Base-by-base conservation (phyloP, 2,113 vertebrate species). In the Acanthochromis polyacanthus region DNA sequence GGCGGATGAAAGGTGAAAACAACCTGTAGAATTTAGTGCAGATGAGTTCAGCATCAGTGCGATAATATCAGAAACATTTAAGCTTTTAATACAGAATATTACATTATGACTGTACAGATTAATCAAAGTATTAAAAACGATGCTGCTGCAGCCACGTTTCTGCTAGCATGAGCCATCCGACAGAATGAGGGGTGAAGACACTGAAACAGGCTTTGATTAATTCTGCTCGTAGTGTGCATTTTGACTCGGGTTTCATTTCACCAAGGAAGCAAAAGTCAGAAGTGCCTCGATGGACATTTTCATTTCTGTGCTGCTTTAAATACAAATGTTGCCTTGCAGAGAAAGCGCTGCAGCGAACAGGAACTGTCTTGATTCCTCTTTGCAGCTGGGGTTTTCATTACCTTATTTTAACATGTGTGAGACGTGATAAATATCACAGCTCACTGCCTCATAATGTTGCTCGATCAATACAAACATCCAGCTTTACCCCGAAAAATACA, bases 221-320 rank as follows among this genome's bases (percentile, higher is more conserved):
- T 81, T 78, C 20, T 55, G 68, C 69, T 45, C 22, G 59, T 16
- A 0, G 16, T n/a, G 22, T 25, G 20, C 25, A 15, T 58, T 73
- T 75, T 86, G 75, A 84, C 51, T 84, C 53, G 17, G 2, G 66
- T 80, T 83, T 74, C 69, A 70, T 62, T 72, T 77, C 30, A 73
- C 19, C 2, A 19, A 53, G 64, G 66, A 76, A 60, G 20, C 5
- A 0, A 12, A 16, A 75, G 20, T 40, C 50, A 53, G 46, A 77
- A 15, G 6, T 40, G 10, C 11, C 12, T 11, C 15, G 15, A 16
- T 9, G 10, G n/a, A 20, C 51, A 23, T 74, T 71, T 81, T 80
- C 58, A 53, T 78, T 76, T 76, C 70, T 58, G 17, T 36, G 57
- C 43, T 8, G 3, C 51, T 20, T 66, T 40, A 75, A 45, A 67